phyloP scores from a whole-genome alignment of 1,140 invertebrate genomes.

The Sweltsa coloradensis region DNA sequence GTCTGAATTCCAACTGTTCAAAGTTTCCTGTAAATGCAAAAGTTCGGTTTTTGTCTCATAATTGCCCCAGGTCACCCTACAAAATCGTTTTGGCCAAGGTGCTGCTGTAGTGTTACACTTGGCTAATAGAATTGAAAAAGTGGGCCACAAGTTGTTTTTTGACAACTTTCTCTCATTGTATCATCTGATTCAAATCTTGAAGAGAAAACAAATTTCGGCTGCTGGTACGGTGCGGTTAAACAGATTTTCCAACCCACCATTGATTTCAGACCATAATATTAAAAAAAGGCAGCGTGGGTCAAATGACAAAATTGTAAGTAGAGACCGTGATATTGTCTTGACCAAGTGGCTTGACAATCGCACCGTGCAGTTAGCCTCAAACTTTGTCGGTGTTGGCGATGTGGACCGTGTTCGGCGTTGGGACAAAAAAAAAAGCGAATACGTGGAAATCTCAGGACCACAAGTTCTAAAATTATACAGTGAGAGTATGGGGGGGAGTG shows the following conservation, averaged over 20 bases:
- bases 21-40: too few species aligned
- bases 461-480: conserved; percentile 26
- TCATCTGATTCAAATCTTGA: conserved; percentile 25
- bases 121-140: conserved; percentile 12
- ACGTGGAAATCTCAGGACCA: conserved; percentile 24
- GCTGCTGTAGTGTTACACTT: conserved; percentile 18
- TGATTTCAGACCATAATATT: conserved; percentile 25
- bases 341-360: conserved; percentile 30
- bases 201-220: conserved; percentile 26
- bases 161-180: conserved; percentile 25
- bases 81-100: conserved; percentile 17
- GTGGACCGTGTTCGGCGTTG: conserved; percentile 24
- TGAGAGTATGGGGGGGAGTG: conserved; percentile 28
- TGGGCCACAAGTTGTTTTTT: conserved; percentile 15
- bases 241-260: conserved; percentile 24
- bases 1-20: too few species aligned
- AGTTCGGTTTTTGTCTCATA: too few species aligned
- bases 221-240: conserved; percentile 25
- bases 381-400: conserved; percentile 29
- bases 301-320: conserved; percentile 26
- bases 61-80: too few species aligned
- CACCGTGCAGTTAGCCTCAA: conserved; percentile 27
- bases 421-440: conserved; percentile 18
- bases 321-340: conserved; percentile 23
- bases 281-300: conserved; percentile 26